Conservation (phyloP, 2,113 vertebrate species). For the Natator depressus region DNA sequence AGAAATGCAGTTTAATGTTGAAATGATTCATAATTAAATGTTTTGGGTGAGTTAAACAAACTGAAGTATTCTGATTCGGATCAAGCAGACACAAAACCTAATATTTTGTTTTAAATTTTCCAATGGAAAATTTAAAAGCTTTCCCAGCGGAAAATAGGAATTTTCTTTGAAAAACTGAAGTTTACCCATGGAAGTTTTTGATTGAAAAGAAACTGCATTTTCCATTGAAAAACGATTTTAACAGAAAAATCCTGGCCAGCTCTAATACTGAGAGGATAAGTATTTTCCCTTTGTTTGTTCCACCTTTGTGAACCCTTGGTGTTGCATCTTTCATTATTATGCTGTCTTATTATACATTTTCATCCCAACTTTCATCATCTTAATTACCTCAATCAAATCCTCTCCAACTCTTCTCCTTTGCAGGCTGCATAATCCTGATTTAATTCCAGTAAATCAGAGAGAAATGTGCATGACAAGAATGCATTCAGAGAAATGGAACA, state of each 20-base stretch:
- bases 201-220: neutral
- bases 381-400: neutral
- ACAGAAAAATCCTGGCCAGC: neutral
- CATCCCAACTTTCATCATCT: fast-evolving
- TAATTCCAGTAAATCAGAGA: neutral
- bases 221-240: neutral
- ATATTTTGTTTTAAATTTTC: neutral
- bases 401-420: neutral
- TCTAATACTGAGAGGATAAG: neutral
- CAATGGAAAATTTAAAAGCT: neutral
- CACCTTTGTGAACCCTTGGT: neutral
- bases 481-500: fast-evolving
- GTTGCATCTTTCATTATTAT: too few relatives aligned
- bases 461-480: neutral
- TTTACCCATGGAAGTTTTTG: neutral
- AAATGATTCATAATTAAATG: neutral
- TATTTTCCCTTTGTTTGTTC: neutral
- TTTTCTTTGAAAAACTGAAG: neutral
- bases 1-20: neutral
- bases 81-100: neutral
- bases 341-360: neutral
- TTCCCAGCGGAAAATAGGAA: neutral
- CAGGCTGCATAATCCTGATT: neutral
- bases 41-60: neutral
- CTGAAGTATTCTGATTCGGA: neutral